A percentile compares a stretch with the other conserved stretches of the same genome.
Conservation (phyloP, 2,797 vertebrate genomes). For the Dryobates pubescens region DNA sequence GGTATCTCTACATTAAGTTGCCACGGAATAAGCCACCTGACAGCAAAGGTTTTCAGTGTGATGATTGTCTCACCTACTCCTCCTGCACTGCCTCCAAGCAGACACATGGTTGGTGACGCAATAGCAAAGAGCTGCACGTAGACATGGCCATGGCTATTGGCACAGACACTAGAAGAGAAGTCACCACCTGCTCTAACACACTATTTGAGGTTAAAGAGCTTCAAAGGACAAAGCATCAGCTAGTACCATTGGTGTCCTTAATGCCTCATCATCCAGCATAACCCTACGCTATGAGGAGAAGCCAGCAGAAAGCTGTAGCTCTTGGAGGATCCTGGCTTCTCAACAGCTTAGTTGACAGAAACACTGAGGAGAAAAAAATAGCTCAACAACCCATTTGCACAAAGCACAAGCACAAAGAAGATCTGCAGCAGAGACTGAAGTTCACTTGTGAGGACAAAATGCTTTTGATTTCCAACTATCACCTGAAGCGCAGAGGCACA, state of each 20-base stretch:
- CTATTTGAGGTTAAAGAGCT: not conserved
- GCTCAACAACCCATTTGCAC: not conserved
- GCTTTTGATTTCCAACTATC: not conserved
- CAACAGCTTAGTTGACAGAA: not conserved
- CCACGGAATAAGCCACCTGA: not conserved
- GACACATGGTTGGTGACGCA: not conserved
- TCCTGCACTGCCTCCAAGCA: not conserved
- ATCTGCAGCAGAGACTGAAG: not conserved
- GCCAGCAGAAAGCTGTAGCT: not conserved
- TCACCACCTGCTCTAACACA: not conserved
- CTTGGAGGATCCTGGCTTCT: not conserved
- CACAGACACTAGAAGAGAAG: not conserved
- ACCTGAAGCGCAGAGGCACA: not conserved
- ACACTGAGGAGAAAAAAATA: not conserved
- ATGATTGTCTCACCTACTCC: constrained; percentile 9
- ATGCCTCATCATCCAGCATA: not conserved
- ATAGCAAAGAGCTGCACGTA: not conserved
- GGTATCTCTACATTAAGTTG: not conserved
- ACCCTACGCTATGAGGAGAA: not conserved
- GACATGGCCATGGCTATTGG: not conserved
- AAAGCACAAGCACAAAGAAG: constrained; percentile 28
- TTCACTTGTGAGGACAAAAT: not conserved
- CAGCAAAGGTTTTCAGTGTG: not conserved
- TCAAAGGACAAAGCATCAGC: not conserved
- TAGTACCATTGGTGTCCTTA: not conserved